Evolutionary conservation across 2,888 invertebrate genomes (phyloP).

Genomic region (Coelopa pilipes): DNA sequence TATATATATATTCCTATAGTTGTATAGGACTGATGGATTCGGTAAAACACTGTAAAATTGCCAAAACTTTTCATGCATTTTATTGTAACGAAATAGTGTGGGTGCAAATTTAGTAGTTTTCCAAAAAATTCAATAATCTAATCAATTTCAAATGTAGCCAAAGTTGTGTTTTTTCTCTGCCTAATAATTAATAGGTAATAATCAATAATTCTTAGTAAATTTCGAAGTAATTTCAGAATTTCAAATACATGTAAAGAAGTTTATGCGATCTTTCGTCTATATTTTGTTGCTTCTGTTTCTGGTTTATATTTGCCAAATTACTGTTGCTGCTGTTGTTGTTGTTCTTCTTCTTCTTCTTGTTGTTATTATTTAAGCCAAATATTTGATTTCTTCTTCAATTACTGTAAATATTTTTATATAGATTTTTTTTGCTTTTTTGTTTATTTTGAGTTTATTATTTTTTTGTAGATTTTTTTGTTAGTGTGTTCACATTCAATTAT

Average conservation of each 20-base stretch:
- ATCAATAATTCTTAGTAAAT: no score
- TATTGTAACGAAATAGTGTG: no score
- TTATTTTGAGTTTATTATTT: slow-evolving; percentile 37
- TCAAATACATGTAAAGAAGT: no score
- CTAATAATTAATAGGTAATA: no score
- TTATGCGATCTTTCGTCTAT: no score
- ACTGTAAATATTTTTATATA: slow-evolving; percentile 14
- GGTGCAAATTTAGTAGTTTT: no score
- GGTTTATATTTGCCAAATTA: slow-evolving; percentile 14
- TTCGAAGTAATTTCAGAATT: no score
- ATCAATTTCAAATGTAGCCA: no score
- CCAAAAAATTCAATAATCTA: no score
- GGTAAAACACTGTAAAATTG: slow-evolving; percentile 16
- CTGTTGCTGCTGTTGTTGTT: slow-evolving; percentile 3
- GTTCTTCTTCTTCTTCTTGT: neutral
- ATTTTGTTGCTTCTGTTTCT: neutral
- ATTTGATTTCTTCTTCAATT: slow-evolving; percentile 4
- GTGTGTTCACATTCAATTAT: slow-evolving; percentile 21
- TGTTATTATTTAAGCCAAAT: slow-evolving; percentile 7
- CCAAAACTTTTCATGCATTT: slow-evolving; percentile 10
- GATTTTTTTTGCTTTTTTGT: slow-evolving; percentile 30
- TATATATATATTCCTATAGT: neutral
- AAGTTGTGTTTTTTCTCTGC: no score
- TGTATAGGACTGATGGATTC: neutral
- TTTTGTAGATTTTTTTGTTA: slow-evolving; percentile 33